Conservation (phyloP, 2,888 invertebrate species). For the Ormyrus labotus region DNA sequence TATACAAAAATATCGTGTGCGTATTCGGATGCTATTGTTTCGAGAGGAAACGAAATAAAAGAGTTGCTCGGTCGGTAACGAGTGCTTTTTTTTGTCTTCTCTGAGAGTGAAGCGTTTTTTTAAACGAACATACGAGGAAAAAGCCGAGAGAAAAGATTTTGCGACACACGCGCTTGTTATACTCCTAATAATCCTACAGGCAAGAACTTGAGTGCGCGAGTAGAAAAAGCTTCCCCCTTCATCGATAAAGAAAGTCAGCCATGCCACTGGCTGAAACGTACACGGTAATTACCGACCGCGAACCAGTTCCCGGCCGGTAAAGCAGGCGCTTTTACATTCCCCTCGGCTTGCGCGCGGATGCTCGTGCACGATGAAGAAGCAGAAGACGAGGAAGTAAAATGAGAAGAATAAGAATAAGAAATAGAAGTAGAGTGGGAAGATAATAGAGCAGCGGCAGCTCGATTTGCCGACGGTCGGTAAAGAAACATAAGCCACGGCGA, state of each 20-base stretch:
- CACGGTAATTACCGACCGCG: neutral
- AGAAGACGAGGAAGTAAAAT: neutral
- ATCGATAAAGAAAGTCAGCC: neutral
- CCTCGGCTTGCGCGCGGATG: neutral
- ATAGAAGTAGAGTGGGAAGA: conserved; percentile 16
- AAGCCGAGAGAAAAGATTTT: neutral
- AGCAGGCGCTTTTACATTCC: no score
- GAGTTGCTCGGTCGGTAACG: neutral
- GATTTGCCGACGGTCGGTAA: neutral
- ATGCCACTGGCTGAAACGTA: neutral
- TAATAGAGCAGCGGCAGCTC: neutral
- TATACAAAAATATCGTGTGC: neutral
- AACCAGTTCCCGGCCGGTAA: no score
- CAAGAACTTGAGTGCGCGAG: neutral
- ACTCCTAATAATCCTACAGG: neutral
- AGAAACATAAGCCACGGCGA: neutral
- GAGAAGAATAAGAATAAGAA: conserved; percentile 12
- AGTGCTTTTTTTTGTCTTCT: neutral
- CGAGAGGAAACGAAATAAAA: neutral
- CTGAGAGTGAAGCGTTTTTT: no score
- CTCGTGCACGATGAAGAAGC: neutral
- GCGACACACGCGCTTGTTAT: neutral
- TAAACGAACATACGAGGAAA: no score
- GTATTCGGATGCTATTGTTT: neutral
- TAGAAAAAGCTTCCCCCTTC: neutral